phyloP scores from a whole-genome alignment of 2,797 vertebrate genomes.

The Anguilla anguilla region DNA sequence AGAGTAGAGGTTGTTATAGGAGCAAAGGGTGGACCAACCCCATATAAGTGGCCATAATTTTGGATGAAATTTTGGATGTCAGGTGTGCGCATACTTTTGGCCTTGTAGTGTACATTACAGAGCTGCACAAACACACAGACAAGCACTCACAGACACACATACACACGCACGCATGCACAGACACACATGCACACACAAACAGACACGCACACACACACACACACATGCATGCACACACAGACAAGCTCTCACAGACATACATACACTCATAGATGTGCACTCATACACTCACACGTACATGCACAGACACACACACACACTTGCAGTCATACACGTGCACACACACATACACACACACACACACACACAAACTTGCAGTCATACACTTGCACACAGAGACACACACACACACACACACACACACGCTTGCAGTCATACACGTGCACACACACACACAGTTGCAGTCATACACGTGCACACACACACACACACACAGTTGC shows the following conservation, averaged over 20 bases:
- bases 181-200: neutral
- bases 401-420: conserved; percentile 30
- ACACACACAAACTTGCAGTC: neutral
- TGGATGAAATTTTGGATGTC: too few species aligned
- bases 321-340: neutral
- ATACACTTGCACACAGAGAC: neutral
- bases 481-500: neutral
- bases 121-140: too few species aligned
- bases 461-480: neutral
- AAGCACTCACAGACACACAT: too few species aligned
- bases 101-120: too few species aligned
- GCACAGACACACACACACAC: conserved; percentile 15
- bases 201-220: neutral
- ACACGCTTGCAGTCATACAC: conserved; percentile 27
- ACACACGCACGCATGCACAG: neutral
- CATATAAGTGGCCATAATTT: too few species aligned
- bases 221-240: neutral
- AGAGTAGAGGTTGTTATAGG: too few species aligned
- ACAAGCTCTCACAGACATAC: neutral
- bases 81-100: too few species aligned
- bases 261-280: neutral
- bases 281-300: neutral
- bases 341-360: conserved; percentile 48
- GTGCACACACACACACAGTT: conserved; percentile 15
- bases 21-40: too few species aligned